Conservation (phyloP, 2,113 vertebrate species). For the Lycaon pictus region DNA sequence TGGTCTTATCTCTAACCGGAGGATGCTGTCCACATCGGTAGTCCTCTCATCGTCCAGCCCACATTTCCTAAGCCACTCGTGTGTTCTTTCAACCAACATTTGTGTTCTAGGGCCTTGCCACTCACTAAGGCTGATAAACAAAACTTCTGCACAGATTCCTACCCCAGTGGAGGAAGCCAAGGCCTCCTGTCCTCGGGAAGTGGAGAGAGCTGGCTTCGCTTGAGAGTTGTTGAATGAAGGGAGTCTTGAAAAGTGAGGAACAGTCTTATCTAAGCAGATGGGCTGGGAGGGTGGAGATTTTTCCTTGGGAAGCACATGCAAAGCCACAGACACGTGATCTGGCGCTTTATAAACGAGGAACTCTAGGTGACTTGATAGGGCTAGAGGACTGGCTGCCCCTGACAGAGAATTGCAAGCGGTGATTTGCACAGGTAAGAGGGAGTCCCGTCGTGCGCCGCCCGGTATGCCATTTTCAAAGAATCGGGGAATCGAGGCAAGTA, state of each 20-base stretch:
- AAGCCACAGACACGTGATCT: neutral
- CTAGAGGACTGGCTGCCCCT: neutral
- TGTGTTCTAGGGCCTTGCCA: neutral
- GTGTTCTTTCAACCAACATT: neutral
- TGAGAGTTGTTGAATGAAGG: neutral
- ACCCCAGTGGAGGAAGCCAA: neutral
- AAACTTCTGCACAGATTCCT: neutral
- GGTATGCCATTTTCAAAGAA: neutral
- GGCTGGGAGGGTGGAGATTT: neutral
- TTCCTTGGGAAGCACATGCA: neutral
- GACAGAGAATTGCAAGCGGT: neutral
- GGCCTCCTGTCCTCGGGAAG: neutral
- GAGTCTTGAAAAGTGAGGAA: neutral
- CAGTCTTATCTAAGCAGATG: neutral
- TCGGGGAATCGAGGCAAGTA: neutral
- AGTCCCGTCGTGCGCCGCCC: neutral
- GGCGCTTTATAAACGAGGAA: neutral
- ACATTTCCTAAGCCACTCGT: neutral
- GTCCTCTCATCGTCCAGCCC: neutral
- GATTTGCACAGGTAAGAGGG: neutral
- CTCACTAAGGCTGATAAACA: neutral
- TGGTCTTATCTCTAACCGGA: neutral
- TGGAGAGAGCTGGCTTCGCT: neutral
- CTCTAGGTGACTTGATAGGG: neutral
- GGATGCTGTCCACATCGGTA: neutral